Percentiles rank a stretch among this genome's conserved stretches.
phyloP scores from a whole-genome alignment of 1,140 invertebrate species.

The Cherax destructor region DNA sequence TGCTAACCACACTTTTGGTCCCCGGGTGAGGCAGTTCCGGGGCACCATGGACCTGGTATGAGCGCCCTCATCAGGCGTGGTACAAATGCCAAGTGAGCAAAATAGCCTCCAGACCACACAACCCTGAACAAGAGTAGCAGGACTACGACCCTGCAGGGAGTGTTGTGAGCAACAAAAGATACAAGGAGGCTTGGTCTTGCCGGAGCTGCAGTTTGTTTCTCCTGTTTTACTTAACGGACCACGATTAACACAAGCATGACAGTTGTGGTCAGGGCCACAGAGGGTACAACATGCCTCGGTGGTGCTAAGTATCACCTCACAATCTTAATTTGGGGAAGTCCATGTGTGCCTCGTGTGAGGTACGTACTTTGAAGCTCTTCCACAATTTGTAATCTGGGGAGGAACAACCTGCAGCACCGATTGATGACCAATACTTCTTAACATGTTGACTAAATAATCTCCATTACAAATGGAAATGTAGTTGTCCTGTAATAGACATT shows the following conservation, averaged over 20 bases:
- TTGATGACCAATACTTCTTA: constrained; percentile 45
- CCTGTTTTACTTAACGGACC: background rate
- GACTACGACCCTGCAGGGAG: constrained; percentile 30
- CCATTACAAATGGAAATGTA: constrained; percentile 43
- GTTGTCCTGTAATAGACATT: constrained; percentile 37
- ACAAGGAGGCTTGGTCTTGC: constrained; percentile 57
- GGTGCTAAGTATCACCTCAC: background rate
- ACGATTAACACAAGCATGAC: background rate
- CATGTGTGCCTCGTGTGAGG: background rate
- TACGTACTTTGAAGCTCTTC: background rate
- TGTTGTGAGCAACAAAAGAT: constrained; percentile 56
- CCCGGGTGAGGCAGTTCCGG: constrained; percentile 13
- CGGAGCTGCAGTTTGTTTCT: constrained; percentile 27
- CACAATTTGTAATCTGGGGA: background rate
- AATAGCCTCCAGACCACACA: constrained; percentile 62
- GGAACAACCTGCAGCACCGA: constrained; percentile 44
- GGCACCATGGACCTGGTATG: constrained; percentile 38
- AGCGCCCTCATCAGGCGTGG: constrained; percentile 57
- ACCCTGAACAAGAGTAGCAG: constrained; percentile 22
- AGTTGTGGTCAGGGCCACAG: background rate
- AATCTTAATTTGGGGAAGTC: background rate
- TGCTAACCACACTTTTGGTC: background rate
- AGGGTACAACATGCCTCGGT: background rate
- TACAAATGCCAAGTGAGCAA: constrained; percentile 63
- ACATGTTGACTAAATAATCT: constrained; percentile 52